Conservation (phyloP, 2,888 invertebrate species). For the Thyatira batis region DNA sequence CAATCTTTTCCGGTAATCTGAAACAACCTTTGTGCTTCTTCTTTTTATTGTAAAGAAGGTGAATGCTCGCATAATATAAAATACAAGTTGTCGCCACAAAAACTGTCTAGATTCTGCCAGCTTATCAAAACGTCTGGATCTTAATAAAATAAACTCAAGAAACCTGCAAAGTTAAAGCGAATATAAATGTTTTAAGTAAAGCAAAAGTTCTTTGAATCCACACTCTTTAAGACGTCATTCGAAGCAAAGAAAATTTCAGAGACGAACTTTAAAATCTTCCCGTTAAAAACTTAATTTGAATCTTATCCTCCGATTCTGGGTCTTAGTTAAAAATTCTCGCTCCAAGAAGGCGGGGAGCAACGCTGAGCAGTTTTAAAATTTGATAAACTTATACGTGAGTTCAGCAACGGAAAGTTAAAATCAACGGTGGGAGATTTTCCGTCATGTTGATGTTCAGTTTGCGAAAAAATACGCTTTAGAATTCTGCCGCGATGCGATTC, state of each 20-base stretch:
- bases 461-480: not conserved
- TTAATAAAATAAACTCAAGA: not conserved
- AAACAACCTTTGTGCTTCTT: not conserved
- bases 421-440: slow-evolving; percentile 7
- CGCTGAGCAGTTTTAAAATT: slow-evolving; percentile 26
- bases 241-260: slow-evolving; percentile 1
- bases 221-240: not conserved
- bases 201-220: not conserved
- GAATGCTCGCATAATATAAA: not conserved
- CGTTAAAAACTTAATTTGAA: slow-evolving; percentile 34
- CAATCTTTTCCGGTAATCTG: not conserved
- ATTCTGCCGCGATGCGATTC: not conserved
- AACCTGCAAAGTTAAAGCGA: not conserved
- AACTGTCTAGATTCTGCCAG: not conserved
- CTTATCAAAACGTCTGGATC: not conserved
- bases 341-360: slow-evolving; percentile 13
- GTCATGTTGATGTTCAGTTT: slow-evolving; percentile 1
- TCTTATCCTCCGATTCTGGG: slow-evolving; percentile 20
- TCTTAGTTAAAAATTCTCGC: slow-evolving; percentile 46
- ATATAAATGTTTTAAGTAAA: not conserved
- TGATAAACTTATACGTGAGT: slow-evolving; percentile 27
- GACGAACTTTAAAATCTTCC: slow-evolving; percentile 28
- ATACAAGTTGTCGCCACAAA: not conserved
- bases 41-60: not conserved
- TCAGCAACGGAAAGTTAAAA: slow-evolving; percentile 6